Percentiles rank a stretch among this genome's conserved stretches.
These are phyloP conservation scores for Pantherophis vulpinus DNA, from an alignment of 2,797 vertebrate genomes.

Conservation along the genomic window DNA sequence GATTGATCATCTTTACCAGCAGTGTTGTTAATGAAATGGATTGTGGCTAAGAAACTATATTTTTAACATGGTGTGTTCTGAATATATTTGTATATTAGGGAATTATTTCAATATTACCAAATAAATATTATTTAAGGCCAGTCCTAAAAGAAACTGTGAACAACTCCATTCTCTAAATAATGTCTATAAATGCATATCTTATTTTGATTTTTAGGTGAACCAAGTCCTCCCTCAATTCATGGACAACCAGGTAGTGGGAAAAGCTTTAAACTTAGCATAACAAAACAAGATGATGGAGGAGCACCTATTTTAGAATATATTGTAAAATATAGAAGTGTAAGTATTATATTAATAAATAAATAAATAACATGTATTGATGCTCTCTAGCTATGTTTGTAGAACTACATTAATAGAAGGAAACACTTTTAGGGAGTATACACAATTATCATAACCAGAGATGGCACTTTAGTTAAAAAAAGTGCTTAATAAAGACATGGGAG, in stretches of 20 bases:
- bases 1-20: neutral
- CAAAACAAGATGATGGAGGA: conserved; percentile 97
- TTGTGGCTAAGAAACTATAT: neutral
- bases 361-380: neutral
- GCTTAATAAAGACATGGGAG: neutral
- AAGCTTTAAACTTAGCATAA: conserved; percentile 91
- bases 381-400: neutral
- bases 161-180: neutral
- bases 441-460: neutral
- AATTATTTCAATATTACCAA: neutral
- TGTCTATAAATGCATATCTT: neutral
- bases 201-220: conserved; percentile 80
- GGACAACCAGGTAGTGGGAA: conserved; percentile 91
- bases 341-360: conserved; percentile 58
- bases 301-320: conserved; percentile 97
- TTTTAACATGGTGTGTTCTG: neutral
- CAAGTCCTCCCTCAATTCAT: conserved; percentile 92
- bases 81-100: neutral
- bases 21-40: neutral
- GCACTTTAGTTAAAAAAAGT: neutral
- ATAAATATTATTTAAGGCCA: neutral
- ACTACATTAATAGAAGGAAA: neutral
- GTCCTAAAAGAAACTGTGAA: neutral
- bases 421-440: neutral
- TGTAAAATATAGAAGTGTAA: conserved; percentile 95